phyloP scores from a whole-genome alignment of 1,140 invertebrate species.

The Diabrotica undecimpunctata region DNA sequence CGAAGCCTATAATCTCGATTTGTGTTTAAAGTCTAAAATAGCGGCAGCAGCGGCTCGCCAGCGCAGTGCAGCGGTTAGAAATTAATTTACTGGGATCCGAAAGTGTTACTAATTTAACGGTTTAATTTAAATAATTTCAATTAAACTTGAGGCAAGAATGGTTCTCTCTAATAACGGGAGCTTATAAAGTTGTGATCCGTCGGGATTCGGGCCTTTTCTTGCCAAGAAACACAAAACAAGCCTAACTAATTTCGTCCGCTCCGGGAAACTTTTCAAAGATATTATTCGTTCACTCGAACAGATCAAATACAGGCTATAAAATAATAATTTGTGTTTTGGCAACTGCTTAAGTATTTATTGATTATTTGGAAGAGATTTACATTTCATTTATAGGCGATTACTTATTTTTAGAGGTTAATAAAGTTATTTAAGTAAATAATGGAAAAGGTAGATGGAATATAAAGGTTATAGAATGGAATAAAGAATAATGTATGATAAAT shows the following conservation, averaged over 20 bases:
- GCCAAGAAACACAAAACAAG: slow-evolving; percentile 12
- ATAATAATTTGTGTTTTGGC: background rate
- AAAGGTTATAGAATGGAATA: too few relatives aligned
- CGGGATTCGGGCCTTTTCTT: slow-evolving; percentile 9
- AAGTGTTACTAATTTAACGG: slow-evolving; percentile 9
- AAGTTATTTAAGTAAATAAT: too few relatives aligned
- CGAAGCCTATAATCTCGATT: too few relatives aligned
- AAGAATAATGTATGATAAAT: too few relatives aligned
- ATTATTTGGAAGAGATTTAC: background rate
- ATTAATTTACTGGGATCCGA: background rate
- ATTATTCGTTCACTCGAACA: background rate
- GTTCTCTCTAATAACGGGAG: slow-evolving; percentile 16
- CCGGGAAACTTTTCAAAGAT: background rate
- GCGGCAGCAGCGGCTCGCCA: background rate
- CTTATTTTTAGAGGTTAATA: too few relatives aligned
- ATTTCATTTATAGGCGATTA: too few relatives aligned
- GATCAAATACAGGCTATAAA: background rate
- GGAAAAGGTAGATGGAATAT: too few relatives aligned
- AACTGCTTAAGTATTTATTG: background rate
- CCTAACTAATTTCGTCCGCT: slow-evolving; percentile 14
- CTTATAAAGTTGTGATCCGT: slow-evolving; percentile 20
- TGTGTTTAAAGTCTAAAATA: background rate
- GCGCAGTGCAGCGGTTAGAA: background rate
- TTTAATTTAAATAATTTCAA: slow-evolving; percentile 23
- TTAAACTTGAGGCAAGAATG: slow-evolving; percentile 16